These are phyloP conservation scores for Trididemnum clinides DNA, from an alignment of 23 tunicate species.

Conservation along the genomic window DNA sequence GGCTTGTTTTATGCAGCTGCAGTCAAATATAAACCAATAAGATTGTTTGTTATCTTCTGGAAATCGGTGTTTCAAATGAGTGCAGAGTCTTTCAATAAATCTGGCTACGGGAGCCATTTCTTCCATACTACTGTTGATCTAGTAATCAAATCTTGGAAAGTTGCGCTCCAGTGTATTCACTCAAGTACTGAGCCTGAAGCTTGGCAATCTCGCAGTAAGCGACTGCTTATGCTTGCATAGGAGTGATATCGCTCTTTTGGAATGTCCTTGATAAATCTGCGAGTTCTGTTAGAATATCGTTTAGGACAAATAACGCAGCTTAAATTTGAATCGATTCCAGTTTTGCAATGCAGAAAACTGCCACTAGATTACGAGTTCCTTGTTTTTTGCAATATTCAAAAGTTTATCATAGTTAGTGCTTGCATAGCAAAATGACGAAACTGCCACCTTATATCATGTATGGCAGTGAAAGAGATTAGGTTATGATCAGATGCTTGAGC, in stretches of 20 bases:
- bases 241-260: slow-evolving; percentile 32
- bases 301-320: too few relatives aligned
- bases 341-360: too few relatives aligned
- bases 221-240: slow-evolving; percentile 46
- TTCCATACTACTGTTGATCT: background rate
- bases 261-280: too few relatives aligned
- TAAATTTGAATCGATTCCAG: too few relatives aligned
- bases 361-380: slow-evolving; percentile 49
- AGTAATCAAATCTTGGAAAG: background rate
- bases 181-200: too few relatives aligned
- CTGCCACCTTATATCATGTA: slow-evolving; percentile 51
- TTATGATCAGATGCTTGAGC: background rate
- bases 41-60: background rate
- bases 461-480: background rate
- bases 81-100: too few relatives aligned
- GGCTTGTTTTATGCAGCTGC: too few relatives aligned
- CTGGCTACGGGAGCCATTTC: too few relatives aligned
- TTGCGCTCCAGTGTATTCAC: slow-evolving; percentile 23
- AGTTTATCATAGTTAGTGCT: too few relatives aligned
- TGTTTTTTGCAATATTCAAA: too few relatives aligned
- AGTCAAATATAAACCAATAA: background rate
- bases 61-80: slow-evolving; percentile 3
- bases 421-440: slow-evolving; percentile 50
- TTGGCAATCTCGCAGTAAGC: too few relatives aligned
- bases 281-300: too few relatives aligned